Percentiles rank a stretch among this genome's conserved stretches.
These are phyloP conservation scores for Rutilus rutilus DNA, from an alignment of 2,113 vertebrate genomes.

Conservation along the genomic window DNA sequence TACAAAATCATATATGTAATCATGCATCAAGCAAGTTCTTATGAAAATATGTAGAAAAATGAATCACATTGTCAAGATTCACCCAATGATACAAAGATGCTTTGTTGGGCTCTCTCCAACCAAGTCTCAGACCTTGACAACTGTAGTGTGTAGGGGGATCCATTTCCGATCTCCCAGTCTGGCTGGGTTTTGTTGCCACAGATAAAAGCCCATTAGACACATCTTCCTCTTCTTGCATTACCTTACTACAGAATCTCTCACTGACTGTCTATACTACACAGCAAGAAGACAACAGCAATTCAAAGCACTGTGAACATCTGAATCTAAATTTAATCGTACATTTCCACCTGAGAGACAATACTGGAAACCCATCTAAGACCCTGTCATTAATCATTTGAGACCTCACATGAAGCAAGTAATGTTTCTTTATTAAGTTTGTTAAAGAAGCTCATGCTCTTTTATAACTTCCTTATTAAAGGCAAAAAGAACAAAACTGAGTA, in stretches of 20 bases:
- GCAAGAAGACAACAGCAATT: background rate
- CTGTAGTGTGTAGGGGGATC: slow-evolving; percentile 67
- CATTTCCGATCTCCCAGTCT: slow-evolving; percentile 67
- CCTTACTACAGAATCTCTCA: slow-evolving; percentile 54
- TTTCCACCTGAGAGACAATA: background rate
- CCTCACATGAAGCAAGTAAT: slow-evolving; percentile 13
- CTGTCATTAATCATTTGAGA: background rate
- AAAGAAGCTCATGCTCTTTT: slow-evolving; percentile 1
- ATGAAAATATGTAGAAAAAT: background rate
- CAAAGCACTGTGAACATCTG: background rate
- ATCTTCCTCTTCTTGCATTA: slow-evolving; percentile 66
- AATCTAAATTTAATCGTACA: background rate
- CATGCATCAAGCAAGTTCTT: background rate
- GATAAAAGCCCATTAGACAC: slow-evolving; percentile 86
- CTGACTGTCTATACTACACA: slow-evolving; percentile 61
- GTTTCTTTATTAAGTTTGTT: slow-evolving; percentile 32
- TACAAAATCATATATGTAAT: background rate
- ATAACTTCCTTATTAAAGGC: slow-evolving; percentile 11
- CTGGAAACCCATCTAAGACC: background rate
- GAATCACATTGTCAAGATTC: slow-evolving; percentile 57
- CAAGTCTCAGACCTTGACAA: slow-evolving; percentile 65
- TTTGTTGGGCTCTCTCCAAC: slow-evolving; percentile 64
- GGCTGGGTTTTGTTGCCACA: slow-evolving; percentile 81
- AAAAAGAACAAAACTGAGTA: background rate
- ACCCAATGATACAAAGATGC: slow-evolving; percentile 65